Conservation (phyloP, 2,797 vertebrate species). For the Sebastes minor region DNA sequence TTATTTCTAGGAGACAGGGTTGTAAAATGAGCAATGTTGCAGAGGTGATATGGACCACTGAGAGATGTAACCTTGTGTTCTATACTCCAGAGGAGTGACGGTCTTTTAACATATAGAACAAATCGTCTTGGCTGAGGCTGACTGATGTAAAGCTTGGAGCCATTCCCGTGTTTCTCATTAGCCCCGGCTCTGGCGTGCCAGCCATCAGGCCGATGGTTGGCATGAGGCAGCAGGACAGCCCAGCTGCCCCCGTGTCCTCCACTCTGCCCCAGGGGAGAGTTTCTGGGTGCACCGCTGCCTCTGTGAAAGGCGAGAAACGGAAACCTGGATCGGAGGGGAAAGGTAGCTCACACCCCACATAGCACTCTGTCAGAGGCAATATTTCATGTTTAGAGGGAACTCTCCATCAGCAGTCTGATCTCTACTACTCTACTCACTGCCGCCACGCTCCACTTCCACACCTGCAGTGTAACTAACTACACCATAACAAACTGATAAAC, state of each 20-base stretch:
- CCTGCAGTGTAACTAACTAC: neutral
- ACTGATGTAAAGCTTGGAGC: conserved; percentile 57
- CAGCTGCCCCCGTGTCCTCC: conserved; percentile 74
- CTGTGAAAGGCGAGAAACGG: conserved; percentile 18
- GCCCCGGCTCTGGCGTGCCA: conserved; percentile 49
- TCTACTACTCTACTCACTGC: conserved; percentile 3
- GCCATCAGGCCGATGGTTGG: conserved; percentile 55
- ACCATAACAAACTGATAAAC: conserved; percentile 20
- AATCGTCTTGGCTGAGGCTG: conserved; percentile 48
- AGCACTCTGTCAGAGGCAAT: conserved; percentile 53
- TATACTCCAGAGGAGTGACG: neutral
- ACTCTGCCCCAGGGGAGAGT: conserved; percentile 36
- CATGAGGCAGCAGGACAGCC: conserved; percentile 69
- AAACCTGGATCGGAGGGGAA: conserved; percentile 51
- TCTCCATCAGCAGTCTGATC: conserved; percentile 39
- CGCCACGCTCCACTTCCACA: conserved; percentile 16
- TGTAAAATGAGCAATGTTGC: neutral
- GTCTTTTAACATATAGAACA: conserved; percentile 33
- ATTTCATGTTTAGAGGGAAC: conserved; percentile 40
- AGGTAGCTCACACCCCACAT: conserved; percentile 41
- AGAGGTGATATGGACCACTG: neutral
- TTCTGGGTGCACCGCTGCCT: conserved; percentile 40
- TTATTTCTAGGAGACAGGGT: neutral
- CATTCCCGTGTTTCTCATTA: conserved; percentile 64
- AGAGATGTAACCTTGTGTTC: neutral